Evolutionary conservation across 2,888 invertebrate species (phyloP).

Genomic region (Ophioninae sp.): DNA sequence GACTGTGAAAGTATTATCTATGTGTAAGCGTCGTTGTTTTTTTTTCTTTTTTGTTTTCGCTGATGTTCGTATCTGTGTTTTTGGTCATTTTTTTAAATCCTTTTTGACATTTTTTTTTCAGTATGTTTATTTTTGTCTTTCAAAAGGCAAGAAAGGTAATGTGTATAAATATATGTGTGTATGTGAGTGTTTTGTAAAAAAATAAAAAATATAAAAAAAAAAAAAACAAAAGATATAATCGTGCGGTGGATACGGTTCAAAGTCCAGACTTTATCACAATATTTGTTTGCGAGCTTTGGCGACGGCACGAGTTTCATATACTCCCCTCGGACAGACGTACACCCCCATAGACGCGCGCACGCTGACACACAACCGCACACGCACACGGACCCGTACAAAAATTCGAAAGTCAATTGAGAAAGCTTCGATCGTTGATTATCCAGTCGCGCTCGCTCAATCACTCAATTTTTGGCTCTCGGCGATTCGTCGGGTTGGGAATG

Average conservation of each 20-base stretch:
- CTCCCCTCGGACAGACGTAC: constrained; percentile 36
- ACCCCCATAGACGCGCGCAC: constrained; percentile 1
- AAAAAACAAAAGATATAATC: constrained; percentile 54
- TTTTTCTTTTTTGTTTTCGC: not conserved
- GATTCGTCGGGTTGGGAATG: constrained; percentile 33
- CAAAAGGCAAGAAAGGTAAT: not conserved
- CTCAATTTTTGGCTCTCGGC: constrained; percentile 42
- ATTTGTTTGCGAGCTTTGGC: constrained; percentile 76
- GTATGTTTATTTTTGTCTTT: constrained; percentile 5
- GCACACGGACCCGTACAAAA: constrained; percentile 8
- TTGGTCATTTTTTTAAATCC: constrained; percentile 43
- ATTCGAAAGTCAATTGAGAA: constrained; percentile 20
- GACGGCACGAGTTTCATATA: constrained; percentile 46
- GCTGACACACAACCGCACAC: not conserved
- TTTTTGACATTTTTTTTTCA: constrained; percentile 5
- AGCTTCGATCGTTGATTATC: constrained; percentile 21
- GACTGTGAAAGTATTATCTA: constrained; percentile 40
- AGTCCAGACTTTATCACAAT: constrained; percentile 81
- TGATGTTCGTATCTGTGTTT: constrained; percentile 34
- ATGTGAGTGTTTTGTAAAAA: constrained; percentile 48
- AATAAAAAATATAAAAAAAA: constrained; percentile 52
- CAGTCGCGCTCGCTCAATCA: constrained; percentile 5
- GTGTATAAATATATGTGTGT: constrained; percentile 16
- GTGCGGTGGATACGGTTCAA: constrained; percentile 59
- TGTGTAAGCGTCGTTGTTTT: constrained; percentile 2